phyloP scores from a whole-genome alignment of 2,888 invertebrate species.

The Pyrrhia umbra region DNA sequence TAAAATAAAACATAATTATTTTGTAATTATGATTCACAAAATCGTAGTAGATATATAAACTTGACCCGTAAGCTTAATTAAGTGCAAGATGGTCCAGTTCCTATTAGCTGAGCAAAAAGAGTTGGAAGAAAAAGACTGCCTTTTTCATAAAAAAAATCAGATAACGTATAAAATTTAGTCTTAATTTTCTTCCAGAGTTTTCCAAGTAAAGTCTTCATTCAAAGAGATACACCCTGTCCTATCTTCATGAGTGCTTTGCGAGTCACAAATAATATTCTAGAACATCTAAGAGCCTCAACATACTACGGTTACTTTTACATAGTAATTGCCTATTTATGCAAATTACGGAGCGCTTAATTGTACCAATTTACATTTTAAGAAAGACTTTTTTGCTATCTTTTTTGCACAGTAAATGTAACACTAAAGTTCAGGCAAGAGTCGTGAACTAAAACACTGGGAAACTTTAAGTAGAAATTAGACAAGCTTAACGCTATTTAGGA shows the following conservation, averaged over 20 bases:
- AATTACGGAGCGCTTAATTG: conserved; percentile 48
- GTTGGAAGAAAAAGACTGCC: background rate
- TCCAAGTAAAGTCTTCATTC: background rate
- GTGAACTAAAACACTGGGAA: conserved; percentile 28
- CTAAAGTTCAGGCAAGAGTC: conserved; percentile 29
- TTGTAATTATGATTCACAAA: too few species aligned
- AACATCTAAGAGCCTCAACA: conserved; percentile 25
- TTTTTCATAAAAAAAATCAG: background rate
- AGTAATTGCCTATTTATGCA: conserved; percentile 54
- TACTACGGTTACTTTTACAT: conserved; percentile 46
- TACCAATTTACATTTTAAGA: conserved; percentile 51
- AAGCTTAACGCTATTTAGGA: too few species aligned
- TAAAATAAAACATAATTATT: too few species aligned
- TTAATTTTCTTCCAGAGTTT: background rate
- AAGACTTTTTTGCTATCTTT: conserved; percentile 49
- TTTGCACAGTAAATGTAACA: conserved; percentile 26
- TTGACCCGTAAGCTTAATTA: background rate
- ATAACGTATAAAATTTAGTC: background rate
- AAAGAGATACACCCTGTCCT: background rate
- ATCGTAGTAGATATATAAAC: too few species aligned
- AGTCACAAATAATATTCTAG: conserved; percentile 16
- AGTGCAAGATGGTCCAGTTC: background rate
- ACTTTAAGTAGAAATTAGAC: conserved; percentile 27
- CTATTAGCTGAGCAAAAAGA: background rate
- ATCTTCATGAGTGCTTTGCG: conserved; percentile 10